Evolutionary conservation across 2,888 invertebrate species (phyloP).

Genomic region (Hofmannophila pseudospretella): DNA sequence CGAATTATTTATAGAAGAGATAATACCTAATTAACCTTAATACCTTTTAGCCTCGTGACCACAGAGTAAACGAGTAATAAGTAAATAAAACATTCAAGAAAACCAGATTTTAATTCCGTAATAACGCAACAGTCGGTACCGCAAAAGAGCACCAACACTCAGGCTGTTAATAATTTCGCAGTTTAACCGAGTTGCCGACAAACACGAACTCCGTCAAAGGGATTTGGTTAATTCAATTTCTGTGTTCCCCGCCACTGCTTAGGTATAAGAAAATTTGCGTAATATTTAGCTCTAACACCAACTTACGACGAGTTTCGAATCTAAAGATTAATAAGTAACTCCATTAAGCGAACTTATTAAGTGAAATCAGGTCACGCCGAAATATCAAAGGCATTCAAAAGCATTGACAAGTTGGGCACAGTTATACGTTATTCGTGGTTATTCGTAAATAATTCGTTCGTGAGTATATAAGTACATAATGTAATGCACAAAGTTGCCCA

Average conservation of each 20-base stretch:
- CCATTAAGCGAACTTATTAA: neutral
- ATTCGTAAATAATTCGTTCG: no score
- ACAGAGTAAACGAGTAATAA: no score
- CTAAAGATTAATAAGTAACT: slow-evolving; percentile 16
- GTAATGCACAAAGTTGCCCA: no score
- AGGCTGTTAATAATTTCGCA: slow-evolving; percentile 49
- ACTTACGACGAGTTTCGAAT: slow-evolving; percentile 36
- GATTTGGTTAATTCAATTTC: slow-evolving; percentile 62
- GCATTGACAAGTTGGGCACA: no score
- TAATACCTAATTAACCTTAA: no score
- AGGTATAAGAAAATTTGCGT: slow-evolving; percentile 53
- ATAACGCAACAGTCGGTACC: slow-evolving; percentile 11
- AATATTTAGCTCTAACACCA: slow-evolving; percentile 58
- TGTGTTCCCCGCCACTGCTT: slow-evolving; percentile 51
- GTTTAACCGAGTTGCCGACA: slow-evolving; percentile 46
- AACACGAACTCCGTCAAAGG: slow-evolving; percentile 61
- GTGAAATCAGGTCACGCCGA: neutral
- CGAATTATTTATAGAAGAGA: no score
- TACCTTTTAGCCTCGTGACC: no score
- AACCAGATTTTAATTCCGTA: neutral
- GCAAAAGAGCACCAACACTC: slow-evolving; percentile 32
- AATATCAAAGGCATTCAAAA: no score
- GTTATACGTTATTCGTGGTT: no score
- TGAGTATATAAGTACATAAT: no score
- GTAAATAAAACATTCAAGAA: no score